A percentile compares a stretch with the other conserved stretches of the same genome.
phyloP scores from a whole-genome alignment of 2,888 invertebrate species.

The Caenorhabditis sulstoni region DNA sequence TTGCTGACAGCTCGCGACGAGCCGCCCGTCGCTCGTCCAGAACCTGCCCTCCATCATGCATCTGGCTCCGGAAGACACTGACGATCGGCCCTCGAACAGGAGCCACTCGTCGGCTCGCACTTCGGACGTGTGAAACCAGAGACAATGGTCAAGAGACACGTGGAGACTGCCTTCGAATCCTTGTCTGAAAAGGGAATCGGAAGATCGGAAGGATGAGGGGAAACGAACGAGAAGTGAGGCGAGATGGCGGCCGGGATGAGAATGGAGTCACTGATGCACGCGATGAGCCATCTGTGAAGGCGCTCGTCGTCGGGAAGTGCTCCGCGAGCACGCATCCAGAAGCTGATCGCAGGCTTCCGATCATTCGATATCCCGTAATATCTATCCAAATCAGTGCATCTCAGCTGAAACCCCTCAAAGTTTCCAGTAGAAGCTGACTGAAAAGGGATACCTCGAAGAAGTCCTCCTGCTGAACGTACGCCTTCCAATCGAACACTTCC shows the following conservation, averaged over 20 bases:
- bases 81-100: slow-evolving; percentile 71
- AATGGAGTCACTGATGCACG: slow-evolving; percentile 63
- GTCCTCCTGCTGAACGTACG: slow-evolving; percentile 21
- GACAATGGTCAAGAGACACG: slow-evolving; percentile 74
- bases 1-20: slow-evolving; percentile 72
- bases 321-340: slow-evolving; percentile 61
- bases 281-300: slow-evolving; percentile 63
- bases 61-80: slow-evolving; percentile 62
- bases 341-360: slow-evolving; percentile 25
- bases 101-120: slow-evolving; percentile 76
- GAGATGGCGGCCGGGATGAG: slow-evolving; percentile 64
- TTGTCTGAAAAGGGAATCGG: slow-evolving; percentile 6
- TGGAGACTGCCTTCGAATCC: slow-evolving; percentile 72
- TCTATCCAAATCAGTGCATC: slow-evolving; percentile 59
- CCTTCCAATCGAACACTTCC: slow-evolving; percentile 28
- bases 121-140: slow-evolving; percentile 72
- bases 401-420: slow-evolving; percentile 51
- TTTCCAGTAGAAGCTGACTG: too few relatives aligned
- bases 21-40: slow-evolving; percentile 73
- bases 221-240: slow-evolving; percentile 65
- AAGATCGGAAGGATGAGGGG: not conserved
- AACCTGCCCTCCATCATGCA: slow-evolving; percentile 70
- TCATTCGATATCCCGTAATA: slow-evolving; percentile 57
- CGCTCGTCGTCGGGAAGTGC: slow-evolving; percentile 45
- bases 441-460: slow-evolving; percentile 45